phyloP scores from a whole-genome alignment of 2,113 vertebrate genomes.

The Syrrhaptes paradoxus region DNA sequence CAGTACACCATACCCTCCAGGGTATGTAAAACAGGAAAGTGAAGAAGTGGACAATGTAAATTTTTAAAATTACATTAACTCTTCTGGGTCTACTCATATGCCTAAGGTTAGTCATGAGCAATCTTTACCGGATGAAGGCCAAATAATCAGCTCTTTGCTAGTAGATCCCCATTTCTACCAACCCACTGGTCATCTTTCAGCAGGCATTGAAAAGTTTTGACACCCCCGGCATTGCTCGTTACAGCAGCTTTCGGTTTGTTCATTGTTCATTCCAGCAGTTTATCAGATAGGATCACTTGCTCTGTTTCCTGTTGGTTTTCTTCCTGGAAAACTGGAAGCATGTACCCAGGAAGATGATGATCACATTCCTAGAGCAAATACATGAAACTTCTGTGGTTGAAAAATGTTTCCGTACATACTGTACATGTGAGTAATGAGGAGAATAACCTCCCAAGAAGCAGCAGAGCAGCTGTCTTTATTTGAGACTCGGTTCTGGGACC shows the following conservation, averaged over 20 bases:
- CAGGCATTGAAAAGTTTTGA: neutral
- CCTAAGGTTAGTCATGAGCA: rapidly evolving
- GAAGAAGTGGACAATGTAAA: neutral
- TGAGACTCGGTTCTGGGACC: rapidly evolving
- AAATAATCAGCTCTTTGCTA: neutral
- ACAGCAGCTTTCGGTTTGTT: neutral
- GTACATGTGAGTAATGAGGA: neutral
- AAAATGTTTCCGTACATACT: neutral
- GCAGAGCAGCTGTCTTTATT: neutral
- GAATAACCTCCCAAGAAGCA: neutral
- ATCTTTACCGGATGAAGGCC: neutral
- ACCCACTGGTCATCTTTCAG: neutral
- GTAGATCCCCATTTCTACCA: neutral
- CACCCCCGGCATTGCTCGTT: neutral
- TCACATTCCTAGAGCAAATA: neutral
- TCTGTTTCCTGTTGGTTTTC: slow-evolving; percentile 21
- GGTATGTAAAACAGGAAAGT: neutral
- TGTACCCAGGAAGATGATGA: slow-evolving; percentile 17
- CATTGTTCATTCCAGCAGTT: neutral
- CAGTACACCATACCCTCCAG: neutral
- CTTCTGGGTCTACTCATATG: neutral
- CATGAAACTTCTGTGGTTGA: neutral
- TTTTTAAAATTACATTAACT: neutral
- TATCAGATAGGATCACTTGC: neutral
- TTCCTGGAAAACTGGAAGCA: neutral